Base-by-base conservation (phyloP, 2,888 invertebrate species). In the Lycaena phlaeas region DNA sequence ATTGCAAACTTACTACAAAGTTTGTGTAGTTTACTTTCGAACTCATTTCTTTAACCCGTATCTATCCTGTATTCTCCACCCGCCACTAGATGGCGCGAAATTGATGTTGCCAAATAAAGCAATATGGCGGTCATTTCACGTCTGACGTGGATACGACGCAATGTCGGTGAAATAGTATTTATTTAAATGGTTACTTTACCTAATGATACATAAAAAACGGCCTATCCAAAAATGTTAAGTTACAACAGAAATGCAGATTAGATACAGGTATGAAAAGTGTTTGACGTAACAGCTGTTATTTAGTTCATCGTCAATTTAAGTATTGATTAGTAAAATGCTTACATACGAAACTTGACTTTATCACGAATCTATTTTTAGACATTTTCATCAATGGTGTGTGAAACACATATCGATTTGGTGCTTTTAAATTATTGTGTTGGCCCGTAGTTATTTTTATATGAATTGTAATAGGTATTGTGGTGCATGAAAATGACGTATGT, bases 401-500 rank as follows among this genome's bases (percentile, higher is more conserved):
- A 36, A 11, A 17, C 3, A n/a, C 27, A 15, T 11, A 30, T 14
- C 11, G 9, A 22, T n/a, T 36, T 12, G 7, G 5, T 11, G 25
- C 10, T 12, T n/a, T 27, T 4, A 2, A 15, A n/a, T n/a, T n/a
- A n/a, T n/a, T n/a, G n/a, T 36, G 29, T 38, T 31, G 9, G n/a
- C n/a, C n/a, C 27, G 10, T 41, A 26, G 7, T 18, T 39, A 27
- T 18, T 12, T 42, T 27, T 38, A 25, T 9, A 31, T 38, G 12
- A 10, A 31, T 17, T 17, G 29, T n/a, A 28, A 38, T 12, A 36
- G n/a, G n/a, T n/a, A 15, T 26, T 44, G 57, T 62, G 60, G 61
- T 69, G 72, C 73, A 61, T 53, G 51, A 46, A 64, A 63, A 66
- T 71, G 61, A 64, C 71, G 76, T 74, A 75, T 61, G 66, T 46